Evolutionary conservation across 2,113 vertebrate species (phyloP).

Genomic region (Hyperoodon ampullatus): DNA sequence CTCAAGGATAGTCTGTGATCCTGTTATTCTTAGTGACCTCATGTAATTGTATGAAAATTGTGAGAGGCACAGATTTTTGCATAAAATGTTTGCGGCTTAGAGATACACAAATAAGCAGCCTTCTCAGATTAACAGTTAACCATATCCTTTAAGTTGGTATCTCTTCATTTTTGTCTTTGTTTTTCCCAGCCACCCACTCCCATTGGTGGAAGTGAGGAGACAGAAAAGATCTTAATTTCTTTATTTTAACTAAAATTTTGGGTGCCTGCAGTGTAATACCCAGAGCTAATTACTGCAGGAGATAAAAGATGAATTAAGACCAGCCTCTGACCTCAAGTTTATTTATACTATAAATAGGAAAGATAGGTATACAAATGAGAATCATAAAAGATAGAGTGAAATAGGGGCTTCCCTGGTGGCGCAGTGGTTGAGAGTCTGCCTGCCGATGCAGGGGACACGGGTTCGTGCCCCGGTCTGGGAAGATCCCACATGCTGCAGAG

Average conservation of each 20-base stretch:
- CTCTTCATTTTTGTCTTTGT: neutral
- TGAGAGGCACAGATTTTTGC: neutral
- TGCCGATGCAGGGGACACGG: too few relatives aligned
- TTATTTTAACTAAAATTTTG: conserved; percentile 50
- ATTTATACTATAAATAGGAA: neutral
- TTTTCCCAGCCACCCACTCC: neutral
- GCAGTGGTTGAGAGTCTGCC: too few relatives aligned
- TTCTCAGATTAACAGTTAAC: conserved; percentile 12
- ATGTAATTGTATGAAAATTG: neutral
- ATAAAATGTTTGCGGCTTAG: neutral
- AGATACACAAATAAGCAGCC: neutral
- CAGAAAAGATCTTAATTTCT: conserved; percentile 34
- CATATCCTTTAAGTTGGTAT: neutral
- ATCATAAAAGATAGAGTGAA: neutral
- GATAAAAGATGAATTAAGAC: neutral
- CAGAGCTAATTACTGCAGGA: neutral
- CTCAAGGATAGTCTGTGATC: neutral
- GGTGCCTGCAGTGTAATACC: neutral
- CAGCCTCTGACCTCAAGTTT: neutral
- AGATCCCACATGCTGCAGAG: too few relatives aligned
- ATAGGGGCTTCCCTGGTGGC: neutral
- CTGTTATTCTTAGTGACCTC: neutral
- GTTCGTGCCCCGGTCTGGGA: too few relatives aligned
- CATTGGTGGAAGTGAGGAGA: neutral
- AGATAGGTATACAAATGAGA: neutral